Evolutionary conservation across 30 jellyfish, hydroid and myxozoan species (phyloP), one percentile per base, ranked within the genome.

Genomic region (Aurelia coerulea): DNA sequence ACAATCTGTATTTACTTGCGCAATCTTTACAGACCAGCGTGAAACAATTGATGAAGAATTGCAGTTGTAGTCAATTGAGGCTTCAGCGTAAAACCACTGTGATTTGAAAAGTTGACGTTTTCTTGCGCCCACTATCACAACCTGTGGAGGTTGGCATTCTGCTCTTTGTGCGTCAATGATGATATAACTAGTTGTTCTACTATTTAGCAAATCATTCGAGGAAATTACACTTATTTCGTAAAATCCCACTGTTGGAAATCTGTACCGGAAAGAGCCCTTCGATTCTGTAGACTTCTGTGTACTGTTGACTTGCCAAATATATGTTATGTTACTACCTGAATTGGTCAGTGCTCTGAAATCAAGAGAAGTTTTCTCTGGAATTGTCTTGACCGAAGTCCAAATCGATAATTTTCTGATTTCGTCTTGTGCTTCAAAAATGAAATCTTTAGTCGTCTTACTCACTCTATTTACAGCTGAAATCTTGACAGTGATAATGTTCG

Each of bases 51-150:
- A 49, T 18, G 79, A 73, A 58, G 77, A 68, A 7, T 91, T 63
- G 80, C 99, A 95, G 41, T 89, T 82, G 39, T 87, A 65, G 9
- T 58, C 52, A 29, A 89, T 56, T 17, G 84, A 58, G 29, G 92
- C 88, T 67, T 93, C 98, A 46, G 91, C 39, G 73, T 93, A 88
- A 59, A 88, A 83, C 98, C 98, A 93, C 33, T 65, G 67, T 33
- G 98, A 88, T 46, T 66, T 80, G 12, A 63, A 8, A 34, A 88
- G 78, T 49, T 32, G 52, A 68, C 98, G 97, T 13, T 62, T 12
- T 10, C 52, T 73, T 29, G 88, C 80, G 18, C 93, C 91, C 0
- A 52, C 59, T 34, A 91, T 65, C 15, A 78, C 69, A 1, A 88
- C 86, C 32, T 2, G 52, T 1, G 98, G 98, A 49, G 86, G 86